These are phyloP conservation scores for Chaitophorus viminalis DNA, from an alignment of 2,888 invertebrate species.

Conservation along the genomic window DNA sequence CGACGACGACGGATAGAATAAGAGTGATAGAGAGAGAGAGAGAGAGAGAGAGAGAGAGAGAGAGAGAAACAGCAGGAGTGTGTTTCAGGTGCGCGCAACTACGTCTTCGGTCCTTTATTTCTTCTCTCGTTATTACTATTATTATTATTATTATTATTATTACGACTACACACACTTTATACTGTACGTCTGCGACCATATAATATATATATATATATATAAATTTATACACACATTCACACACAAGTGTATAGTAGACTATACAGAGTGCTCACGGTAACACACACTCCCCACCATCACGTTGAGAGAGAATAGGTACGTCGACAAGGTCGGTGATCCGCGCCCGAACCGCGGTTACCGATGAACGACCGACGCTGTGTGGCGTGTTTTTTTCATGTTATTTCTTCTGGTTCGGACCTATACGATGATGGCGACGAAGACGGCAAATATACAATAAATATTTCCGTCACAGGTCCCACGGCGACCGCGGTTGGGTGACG, in stretches of 20 bases:
- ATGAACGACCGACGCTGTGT: not conserved
- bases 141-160: slow-evolving; percentile 7
- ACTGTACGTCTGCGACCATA: not conserved
- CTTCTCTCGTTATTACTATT: not conserved
- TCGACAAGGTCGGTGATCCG: slow-evolving; percentile 47
- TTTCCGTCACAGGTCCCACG: not conserved
- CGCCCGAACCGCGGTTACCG: slow-evolving; percentile 4
- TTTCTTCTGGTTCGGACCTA: not conserved
- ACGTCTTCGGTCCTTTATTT: too few species aligned
- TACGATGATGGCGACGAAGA: not conserved
- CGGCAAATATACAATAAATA: not conserved
- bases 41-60: too few species aligned
- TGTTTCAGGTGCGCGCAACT: slow-evolving; percentile 33
- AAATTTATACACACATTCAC: too few species aligned
- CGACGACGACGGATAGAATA: too few species aligned
- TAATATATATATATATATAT: not conserved
- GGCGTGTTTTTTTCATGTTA: not conserved
- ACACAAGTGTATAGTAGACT: not conserved
- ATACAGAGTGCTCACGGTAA: not conserved
- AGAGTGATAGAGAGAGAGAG: not conserved
- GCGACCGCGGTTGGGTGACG: slow-evolving; percentile 36
- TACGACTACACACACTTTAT: not conserved
- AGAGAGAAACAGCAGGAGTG: not conserved
- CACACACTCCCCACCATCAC: not conserved
- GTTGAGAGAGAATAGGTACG: too few species aligned